These are phyloP conservation scores for Gobiocypris rarus DNA, from an alignment of 2,113 vertebrate genomes.

Conservation along the genomic window DNA sequence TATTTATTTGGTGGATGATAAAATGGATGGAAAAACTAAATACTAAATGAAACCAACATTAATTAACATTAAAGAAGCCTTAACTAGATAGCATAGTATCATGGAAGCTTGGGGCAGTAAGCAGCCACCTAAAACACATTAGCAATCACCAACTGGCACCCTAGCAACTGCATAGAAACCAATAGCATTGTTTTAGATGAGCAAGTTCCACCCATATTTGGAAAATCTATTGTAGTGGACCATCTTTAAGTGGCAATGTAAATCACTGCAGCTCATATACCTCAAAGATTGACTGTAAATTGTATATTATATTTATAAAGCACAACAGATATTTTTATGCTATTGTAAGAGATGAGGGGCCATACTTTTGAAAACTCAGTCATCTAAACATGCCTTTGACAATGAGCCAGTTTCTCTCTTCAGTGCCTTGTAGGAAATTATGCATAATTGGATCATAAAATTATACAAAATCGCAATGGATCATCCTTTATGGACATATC, in stretches of 20 bases:
- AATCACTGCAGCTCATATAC: neutral
- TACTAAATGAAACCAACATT: too few species aligned
- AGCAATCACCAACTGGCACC: neutral
- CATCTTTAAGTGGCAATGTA: neutral
- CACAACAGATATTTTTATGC: neutral
- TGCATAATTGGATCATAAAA: slow-evolving; percentile 28
- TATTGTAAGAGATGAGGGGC: neutral
- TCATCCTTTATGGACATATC: slow-evolving; percentile 26
- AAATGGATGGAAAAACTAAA: too few species aligned
- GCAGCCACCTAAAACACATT: neutral
- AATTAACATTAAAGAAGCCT: too few species aligned
- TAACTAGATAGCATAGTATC: too few species aligned
- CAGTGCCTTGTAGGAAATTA: slow-evolving; percentile 5
- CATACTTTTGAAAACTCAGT: neutral
- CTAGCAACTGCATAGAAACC: neutral
- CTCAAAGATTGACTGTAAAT: neutral
- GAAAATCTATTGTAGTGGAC: neutral
- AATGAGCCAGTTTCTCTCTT: neutral
- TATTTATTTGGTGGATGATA: too few species aligned
- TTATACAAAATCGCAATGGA: neutral
- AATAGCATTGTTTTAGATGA: neutral
- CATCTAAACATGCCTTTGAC: slow-evolving; percentile 9
- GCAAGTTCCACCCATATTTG: neutral
- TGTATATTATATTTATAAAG: neutral
- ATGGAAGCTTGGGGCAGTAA: too few species aligned